Evolutionary conservation across 2,113 vertebrate species (phyloP).

Genomic region (Morphnarchus princeps): DNA sequence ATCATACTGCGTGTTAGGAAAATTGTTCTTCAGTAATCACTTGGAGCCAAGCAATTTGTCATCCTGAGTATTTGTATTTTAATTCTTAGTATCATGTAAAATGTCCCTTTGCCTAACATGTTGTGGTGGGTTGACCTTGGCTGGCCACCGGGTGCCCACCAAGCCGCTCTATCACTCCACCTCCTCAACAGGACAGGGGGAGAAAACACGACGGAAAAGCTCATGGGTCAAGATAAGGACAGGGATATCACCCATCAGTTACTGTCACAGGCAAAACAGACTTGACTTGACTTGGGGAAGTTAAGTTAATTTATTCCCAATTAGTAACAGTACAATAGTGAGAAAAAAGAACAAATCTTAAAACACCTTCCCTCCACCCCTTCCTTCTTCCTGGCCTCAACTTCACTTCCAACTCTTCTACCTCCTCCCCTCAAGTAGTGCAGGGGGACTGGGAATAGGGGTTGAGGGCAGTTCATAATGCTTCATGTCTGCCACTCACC

Average conservation of each 20-base stretch:
- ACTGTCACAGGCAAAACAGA: neutral
- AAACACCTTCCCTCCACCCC: neutral
- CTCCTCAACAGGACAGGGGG: neutral
- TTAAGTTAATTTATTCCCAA: neutral
- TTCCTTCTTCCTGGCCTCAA: neutral
- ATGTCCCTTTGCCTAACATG: neutral
- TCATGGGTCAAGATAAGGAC: neutral
- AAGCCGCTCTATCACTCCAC: neutral
- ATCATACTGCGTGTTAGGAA: neutral
- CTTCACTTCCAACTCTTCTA: neutral
- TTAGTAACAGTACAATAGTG: neutral
- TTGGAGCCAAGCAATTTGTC: neutral
- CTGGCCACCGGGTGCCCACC: neutral
- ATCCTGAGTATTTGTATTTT: neutral
- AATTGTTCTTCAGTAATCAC: neutral
- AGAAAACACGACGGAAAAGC: neutral
- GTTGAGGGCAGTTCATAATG: neutral
- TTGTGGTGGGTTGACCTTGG: neutral
- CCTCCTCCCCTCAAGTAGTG: neutral
- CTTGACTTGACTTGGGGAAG: neutral
- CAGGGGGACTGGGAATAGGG: fast-evolving
- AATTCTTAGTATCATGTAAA: neutral
- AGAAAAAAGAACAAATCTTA: neutral
- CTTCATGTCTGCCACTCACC: neutral
- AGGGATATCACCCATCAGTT: neutral